Evolutionary conservation across 2,797 vertebrate genomes (phyloP), one percentile per base, ranked within the genome.

Genomic region (Anguilla marmorata): DNA sequence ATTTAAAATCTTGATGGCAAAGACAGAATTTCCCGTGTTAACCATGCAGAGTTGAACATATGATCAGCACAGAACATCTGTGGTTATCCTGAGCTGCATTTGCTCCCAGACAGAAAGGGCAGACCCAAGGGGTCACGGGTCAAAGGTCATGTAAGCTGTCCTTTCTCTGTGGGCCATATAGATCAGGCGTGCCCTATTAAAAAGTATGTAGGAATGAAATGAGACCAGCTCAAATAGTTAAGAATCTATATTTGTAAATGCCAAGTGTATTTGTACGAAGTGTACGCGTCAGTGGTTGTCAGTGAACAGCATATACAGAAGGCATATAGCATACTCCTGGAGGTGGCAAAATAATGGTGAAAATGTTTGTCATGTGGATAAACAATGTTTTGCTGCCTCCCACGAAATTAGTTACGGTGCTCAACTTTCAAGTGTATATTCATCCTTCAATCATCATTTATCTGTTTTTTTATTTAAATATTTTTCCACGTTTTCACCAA

Each of bases 81-180:
- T 79, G 74, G 94, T 93, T 94, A 91, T 91, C 93, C 91, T 93
- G 92, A 93, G 93, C 93, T 93, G 94, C 94, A 95, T 95, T 94
- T 95, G 94, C 94, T 93, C 91, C 66, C 58, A 50, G 91, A 89
- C 93, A 93, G 87, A 76, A 91, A 92, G 74, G 91, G 91, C 91
- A 86, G 93, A 93, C 94, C 93, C 92, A 83, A 92, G 82, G 93
- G 94, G 92, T 92, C 89, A 69, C 45, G 91, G 94, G 94, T 95
- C 94, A 95, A 88, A 95, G 94, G 93, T 91, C 90, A 90, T 86
- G 86, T 91, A 91, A 82, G 91, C 91, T 90, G 92, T 91, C 86
- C 84, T 86, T 88, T 92, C 87, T 89, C 90, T 91, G 89, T 91
- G 90, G 89, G 50, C 9, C 33, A 45, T 30, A 3, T 74, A 74